Conservation (phyloP, 2,888 invertebrate species). For the Meiosimyza platycephala region DNA sequence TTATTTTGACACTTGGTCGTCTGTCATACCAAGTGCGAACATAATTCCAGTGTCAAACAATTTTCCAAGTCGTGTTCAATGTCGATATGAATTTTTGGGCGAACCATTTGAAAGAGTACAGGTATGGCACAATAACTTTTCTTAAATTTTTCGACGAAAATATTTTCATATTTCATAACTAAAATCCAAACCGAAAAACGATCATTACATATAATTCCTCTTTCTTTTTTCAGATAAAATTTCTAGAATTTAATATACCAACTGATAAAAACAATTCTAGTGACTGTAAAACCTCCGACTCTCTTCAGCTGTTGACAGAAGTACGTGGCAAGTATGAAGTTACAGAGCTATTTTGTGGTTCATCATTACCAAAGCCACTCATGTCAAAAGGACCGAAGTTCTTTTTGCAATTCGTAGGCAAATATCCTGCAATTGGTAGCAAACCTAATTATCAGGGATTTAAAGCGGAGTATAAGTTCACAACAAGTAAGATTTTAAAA, state of each 20-base stretch:
- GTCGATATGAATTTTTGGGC: slow-evolving; percentile 92
- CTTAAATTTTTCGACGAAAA: too few species aligned
- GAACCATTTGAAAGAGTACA: slow-evolving; percentile 86
- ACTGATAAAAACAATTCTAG: slow-evolving; percentile 58
- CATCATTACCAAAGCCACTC: slow-evolving; percentile 81
- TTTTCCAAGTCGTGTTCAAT: slow-evolving; percentile 71
- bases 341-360: slow-evolving; percentile 89
- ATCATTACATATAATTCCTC: not conserved
- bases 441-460: slow-evolving; percentile 83
- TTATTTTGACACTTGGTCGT: slow-evolving; percentile 85
- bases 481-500: slow-evolving; percentile 80
- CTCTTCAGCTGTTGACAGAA: slow-evolving; percentile 75
- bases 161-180: too few species aligned
- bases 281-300: slow-evolving; percentile 60
- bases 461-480: slow-evolving; percentile 88
- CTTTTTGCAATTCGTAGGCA: slow-evolving; percentile 86
- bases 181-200: not conserved
- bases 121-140: too few species aligned
- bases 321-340: slow-evolving; percentile 86
- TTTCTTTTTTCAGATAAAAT: slow-evolving; percentile 56
- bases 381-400: slow-evolving; percentile 93
- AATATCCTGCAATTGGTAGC: slow-evolving; percentile 71
- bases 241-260: slow-evolving; percentile 65
- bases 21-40: slow-evolving; percentile 64
- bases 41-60: slow-evolving; percentile 37